These are phyloP conservation scores for Thelaira solivaga DNA, from an alignment of 2,888 invertebrate species.

Conservation along the genomic window DNA sequence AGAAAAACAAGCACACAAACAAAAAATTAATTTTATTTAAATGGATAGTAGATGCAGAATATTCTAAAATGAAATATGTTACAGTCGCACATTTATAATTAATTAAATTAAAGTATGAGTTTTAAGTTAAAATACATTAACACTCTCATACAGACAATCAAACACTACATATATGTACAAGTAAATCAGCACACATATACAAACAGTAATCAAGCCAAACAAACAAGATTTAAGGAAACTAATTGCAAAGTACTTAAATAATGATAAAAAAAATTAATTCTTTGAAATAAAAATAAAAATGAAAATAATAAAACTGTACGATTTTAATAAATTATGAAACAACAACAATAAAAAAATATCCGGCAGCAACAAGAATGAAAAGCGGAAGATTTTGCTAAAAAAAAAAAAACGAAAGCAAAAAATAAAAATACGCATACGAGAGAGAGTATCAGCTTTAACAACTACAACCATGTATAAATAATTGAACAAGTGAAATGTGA, in stretches of 20 bases:
- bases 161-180: background rate
- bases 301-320: conserved; percentile 34
- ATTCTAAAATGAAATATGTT: conserved; percentile 26
- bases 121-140: conserved; percentile 15
- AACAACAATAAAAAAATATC: conserved; percentile 25
- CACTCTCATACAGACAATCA: background rate
- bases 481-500: conserved; percentile 56
- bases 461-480: conserved; percentile 48
- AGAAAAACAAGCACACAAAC: too few species aligned
- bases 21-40: too few species aligned
- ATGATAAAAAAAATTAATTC: conserved; percentile 66
- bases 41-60: too few species aligned
- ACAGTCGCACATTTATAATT: conserved; percentile 49
- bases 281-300: conserved; percentile 34
- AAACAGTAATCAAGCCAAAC: conserved; percentile 31
- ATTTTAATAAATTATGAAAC: conserved; percentile 73
- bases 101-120: conserved; percentile 32
- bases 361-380: conserved; percentile 34
- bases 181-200: conserved; percentile 7
- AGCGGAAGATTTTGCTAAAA: conserved; percentile 8
- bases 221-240: conserved; percentile 73
- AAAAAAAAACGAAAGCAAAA: background rate
- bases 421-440: conserved; percentile 1
- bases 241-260: conserved; percentile 76
- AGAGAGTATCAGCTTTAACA: conserved; percentile 24